Percentiles rank a stretch among this genome's conserved stretches.
Evolutionary conservation across 2,113 vertebrate genomes (phyloP).

Genomic region (Crypturellus undulatus): DNA sequence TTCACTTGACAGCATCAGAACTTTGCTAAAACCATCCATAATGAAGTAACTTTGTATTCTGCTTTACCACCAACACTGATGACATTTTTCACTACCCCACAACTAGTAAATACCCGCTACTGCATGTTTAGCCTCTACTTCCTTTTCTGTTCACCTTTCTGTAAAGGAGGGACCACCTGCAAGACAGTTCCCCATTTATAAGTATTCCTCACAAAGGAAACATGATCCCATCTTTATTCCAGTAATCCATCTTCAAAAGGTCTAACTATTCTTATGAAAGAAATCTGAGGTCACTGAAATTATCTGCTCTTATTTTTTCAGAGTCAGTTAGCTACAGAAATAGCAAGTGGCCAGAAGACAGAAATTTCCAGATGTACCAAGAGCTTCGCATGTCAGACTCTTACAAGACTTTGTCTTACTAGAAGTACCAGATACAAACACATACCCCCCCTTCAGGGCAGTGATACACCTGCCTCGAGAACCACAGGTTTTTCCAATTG

Average conservation of each 20-base stretch:
- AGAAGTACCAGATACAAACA: background rate
- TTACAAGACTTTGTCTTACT: background rate
- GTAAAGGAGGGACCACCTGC: background rate
- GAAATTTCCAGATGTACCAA: background rate
- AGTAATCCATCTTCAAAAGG: background rate
- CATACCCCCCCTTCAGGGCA: background rate
- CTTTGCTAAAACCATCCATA: background rate
- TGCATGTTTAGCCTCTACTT: background rate
- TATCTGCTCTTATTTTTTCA: background rate
- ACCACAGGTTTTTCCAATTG: background rate
- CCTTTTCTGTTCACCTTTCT: background rate
- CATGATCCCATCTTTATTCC: background rate
- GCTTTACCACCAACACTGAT: accelerated
- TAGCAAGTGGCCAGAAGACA: background rate
- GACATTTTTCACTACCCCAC: background rate
- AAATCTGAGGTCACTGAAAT: background rate
- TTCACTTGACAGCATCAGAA: background rate
- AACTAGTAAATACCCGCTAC: background rate
- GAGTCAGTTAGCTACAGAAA: background rate
- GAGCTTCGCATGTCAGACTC: background rate
- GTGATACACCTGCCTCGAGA: background rate
- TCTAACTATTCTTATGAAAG: background rate
- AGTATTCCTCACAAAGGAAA: background rate
- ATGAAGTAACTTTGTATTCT: background rate
- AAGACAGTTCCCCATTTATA: background rate